phyloP scores from a whole-genome alignment of 2,888 invertebrate species.

The Caenorhabditis virilis region DNA sequence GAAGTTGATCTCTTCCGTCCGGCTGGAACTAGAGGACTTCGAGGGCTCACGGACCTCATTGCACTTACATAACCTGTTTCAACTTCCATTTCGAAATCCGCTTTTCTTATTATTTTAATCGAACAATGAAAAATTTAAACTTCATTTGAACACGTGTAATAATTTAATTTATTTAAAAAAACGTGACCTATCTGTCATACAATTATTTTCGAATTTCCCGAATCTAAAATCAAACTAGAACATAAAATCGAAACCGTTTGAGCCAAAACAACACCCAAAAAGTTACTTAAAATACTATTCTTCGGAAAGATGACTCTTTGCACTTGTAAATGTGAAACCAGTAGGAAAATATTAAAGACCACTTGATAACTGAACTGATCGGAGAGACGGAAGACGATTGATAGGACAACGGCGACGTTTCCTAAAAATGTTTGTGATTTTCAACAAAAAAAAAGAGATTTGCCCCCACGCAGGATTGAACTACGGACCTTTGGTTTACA shows the following conservation, averaged over 20 bases:
- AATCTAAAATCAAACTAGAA: no score
- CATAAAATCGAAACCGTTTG: background rate
- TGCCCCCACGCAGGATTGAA: constrained; percentile 50
- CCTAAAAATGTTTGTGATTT: constrained; percentile 35
- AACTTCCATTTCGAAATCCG: no score
- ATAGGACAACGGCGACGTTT: constrained; percentile 60
- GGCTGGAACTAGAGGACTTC: no score
- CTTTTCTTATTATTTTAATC: no score
- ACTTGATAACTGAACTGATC: constrained; percentile 50
- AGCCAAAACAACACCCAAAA: background rate
- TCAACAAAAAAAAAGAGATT: background rate
- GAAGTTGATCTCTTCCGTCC: constrained; percentile 4
- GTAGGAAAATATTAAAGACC: constrained; percentile 63
- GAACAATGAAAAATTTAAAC: no score
- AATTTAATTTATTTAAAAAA: no score
- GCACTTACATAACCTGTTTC: no score
- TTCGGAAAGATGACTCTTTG: constrained; percentile 42
- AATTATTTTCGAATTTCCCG: no score
- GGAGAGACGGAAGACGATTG: constrained; percentile 62
- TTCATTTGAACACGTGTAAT: no score
- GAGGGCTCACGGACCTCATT: no score
- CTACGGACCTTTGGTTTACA: constrained; percentile 50
- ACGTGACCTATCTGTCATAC: no score
- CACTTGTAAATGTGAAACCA: constrained; percentile 66
- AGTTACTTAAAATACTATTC: background rate